Conservation (phyloP, 2,888 invertebrate genomes). For the Aleiodes leptofemur region DNA sequence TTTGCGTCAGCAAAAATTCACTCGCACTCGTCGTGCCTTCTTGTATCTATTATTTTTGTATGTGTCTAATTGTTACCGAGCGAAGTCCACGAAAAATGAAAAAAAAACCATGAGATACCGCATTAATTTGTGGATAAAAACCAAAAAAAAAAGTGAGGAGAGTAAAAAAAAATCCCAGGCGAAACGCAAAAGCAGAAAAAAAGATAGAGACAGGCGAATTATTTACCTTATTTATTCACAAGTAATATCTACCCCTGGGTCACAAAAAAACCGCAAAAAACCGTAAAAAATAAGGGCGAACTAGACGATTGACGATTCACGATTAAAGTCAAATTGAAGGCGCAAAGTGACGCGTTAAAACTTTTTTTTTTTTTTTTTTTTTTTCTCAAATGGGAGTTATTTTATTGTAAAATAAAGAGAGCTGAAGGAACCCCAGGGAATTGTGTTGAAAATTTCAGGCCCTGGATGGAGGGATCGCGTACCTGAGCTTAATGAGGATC, state of each 20-base stretch:
- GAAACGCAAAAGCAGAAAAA: slow-evolving; percentile 43
- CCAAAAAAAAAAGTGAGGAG: slow-evolving; percentile 13
- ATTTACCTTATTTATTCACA: slow-evolving; percentile 17
- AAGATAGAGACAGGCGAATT: background rate
- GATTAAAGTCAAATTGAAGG: slow-evolving; percentile 36
- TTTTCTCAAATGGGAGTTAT: slow-evolving; percentile 1
- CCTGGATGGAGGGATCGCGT: slow-evolving; percentile 74
- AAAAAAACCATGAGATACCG: slow-evolving; percentile 46
- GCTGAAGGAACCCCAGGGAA: slow-evolving; percentile 63
- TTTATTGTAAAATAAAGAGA: slow-evolving; percentile 50
- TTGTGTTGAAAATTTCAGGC: slow-evolving; percentile 74
- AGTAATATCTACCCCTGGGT: slow-evolving; percentile 34
- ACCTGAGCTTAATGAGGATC: slow-evolving; percentile 73
- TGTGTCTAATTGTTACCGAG: slow-evolving; percentile 61
- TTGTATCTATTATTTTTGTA: slow-evolving; percentile 50
- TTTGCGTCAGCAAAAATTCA: background rate
- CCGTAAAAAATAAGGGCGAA: slow-evolving; percentile 40
- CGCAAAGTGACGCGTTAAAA: slow-evolving; percentile 18
- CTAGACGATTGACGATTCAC: slow-evolving; percentile 46
- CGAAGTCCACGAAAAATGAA: slow-evolving; percentile 40
- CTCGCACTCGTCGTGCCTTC: slow-evolving; percentile 46
- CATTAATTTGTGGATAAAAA: slow-evolving; percentile 36
- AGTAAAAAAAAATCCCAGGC: slow-evolving; percentile 30
- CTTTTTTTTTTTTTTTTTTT: no score
- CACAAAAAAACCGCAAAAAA: slow-evolving; percentile 41